Conservation (phyloP, 30 jellyfish, hydroid and myxozoan genomes). For the Hydractinia symbiolongicarpus region DNA sequence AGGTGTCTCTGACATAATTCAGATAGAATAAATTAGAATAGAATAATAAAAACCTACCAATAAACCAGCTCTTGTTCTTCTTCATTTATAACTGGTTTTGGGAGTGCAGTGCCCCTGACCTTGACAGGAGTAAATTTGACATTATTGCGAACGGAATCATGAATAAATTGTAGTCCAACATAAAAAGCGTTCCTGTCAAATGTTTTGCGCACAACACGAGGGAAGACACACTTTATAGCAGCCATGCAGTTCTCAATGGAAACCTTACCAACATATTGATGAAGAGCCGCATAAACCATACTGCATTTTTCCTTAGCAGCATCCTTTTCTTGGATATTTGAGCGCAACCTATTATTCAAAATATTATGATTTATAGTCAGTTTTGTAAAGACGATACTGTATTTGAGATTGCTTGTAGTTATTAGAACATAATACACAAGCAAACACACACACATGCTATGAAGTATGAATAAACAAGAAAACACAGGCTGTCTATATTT, state of each 20-base stretch:
- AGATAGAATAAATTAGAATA: too few relatives aligned
- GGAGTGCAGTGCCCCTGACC: background rate
- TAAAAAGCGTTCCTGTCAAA: constrained; percentile 56
- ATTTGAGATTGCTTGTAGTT: too few relatives aligned
- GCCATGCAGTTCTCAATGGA: constrained; percentile 65
- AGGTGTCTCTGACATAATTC: too few relatives aligned
- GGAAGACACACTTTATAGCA: constrained; percentile 78
- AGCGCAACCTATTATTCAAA: background rate
- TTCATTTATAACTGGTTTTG: constrained; percentile 11
- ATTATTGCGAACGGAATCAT: constrained; percentile 30
- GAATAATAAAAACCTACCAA: constrained; percentile 19
- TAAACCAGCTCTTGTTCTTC: constrained; percentile 19
- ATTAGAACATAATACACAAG: too few relatives aligned
- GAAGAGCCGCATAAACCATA: constrained; percentile 62
- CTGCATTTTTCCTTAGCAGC: constrained; percentile 70
- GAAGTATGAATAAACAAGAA: too few relatives aligned
- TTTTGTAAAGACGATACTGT: too few relatives aligned
- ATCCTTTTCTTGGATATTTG: background rate
- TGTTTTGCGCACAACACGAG: constrained; percentile 57
- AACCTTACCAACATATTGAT: constrained; percentile 60
- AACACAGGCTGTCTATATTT: too few relatives aligned
- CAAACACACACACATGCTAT: too few relatives aligned
- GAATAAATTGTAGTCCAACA: constrained; percentile 56
- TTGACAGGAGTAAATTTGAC: constrained; percentile 5
- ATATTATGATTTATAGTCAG: too few relatives aligned